Conservation (phyloP, 2,113 vertebrate species). For the Oncorhynchus keta region DNA sequence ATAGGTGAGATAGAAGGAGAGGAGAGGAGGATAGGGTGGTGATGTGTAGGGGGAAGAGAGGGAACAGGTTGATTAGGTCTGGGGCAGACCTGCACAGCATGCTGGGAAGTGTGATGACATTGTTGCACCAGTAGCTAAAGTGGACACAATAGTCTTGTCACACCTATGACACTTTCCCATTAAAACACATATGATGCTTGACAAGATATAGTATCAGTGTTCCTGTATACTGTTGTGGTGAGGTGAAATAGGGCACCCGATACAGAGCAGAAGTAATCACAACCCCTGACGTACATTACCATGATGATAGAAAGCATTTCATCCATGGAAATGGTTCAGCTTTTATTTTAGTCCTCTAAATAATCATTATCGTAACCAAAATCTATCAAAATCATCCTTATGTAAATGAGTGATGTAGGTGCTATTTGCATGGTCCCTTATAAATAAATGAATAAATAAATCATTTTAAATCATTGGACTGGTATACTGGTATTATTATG, state of each 20-base stretch:
- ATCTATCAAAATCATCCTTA: neutral
- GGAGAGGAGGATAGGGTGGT: neutral
- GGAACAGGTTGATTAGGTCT: neutral
- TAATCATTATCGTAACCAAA: neutral
- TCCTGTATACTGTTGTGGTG: no score
- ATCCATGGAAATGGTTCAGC: no score
- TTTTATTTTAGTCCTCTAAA: neutral
- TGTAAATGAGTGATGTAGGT: neutral
- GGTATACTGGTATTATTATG: no score
- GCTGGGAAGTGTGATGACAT: constrained; percentile 18
- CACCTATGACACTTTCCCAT: constrained; percentile 14
- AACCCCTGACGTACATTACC: no score
- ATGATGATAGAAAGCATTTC: no score
- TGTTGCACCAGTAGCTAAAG: constrained; percentile 24
- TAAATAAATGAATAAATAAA: neutral
- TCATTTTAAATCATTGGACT: neutral
- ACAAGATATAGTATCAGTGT: no score
- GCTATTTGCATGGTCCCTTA: no score
- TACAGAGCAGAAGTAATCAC: no score
- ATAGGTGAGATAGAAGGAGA: neutral
- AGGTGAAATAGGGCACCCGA: no score
- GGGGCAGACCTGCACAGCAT: no score
- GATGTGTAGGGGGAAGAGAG: neutral
- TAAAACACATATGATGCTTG: no score
- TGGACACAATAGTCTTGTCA: constrained; percentile 37